Percentiles rank a stretch among this genome's conserved stretches.
Conservation (phyloP, 2,113 vertebrate species). For the Grantiella picta region DNA sequence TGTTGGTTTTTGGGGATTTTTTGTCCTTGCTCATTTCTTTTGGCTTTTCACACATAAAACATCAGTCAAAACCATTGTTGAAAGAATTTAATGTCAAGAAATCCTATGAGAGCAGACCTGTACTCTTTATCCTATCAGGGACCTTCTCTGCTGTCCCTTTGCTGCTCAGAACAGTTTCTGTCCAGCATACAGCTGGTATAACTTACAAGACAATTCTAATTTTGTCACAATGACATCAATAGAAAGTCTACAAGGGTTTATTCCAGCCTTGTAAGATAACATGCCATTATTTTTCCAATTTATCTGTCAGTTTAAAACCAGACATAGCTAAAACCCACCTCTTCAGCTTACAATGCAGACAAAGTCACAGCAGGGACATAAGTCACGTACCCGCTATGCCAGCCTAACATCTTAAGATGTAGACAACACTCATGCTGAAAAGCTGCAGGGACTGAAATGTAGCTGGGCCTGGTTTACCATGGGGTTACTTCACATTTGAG, state of each 20-base stretch:
- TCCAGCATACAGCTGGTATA: neutral
- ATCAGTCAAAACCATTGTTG: neutral
- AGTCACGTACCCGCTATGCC: neutral
- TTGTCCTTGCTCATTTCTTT: neutral
- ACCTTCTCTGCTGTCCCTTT: neutral
- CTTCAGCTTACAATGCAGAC: neutral
- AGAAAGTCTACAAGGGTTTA: neutral
- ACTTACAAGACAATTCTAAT: neutral
- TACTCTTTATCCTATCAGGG: neutral
- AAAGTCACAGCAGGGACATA: neutral
- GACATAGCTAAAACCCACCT: neutral
- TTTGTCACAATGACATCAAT: neutral
- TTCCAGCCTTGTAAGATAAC: neutral
- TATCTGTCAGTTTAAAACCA: neutral
- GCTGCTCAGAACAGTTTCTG: neutral
- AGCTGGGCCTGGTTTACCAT: neutral
- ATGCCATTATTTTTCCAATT: constrained; percentile 1
- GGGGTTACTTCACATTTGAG: neutral
- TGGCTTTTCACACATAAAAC: neutral
- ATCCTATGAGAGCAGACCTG: neutral
- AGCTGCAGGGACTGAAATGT: neutral
- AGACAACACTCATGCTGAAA: neutral
- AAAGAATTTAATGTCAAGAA: neutral
- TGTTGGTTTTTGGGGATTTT: rapidly evolving
- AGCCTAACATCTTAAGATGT: neutral